These are phyloP conservation scores for Lasius fuliginosus DNA, from an alignment of 2,888 invertebrate species.

Conservation along the genomic window DNA sequence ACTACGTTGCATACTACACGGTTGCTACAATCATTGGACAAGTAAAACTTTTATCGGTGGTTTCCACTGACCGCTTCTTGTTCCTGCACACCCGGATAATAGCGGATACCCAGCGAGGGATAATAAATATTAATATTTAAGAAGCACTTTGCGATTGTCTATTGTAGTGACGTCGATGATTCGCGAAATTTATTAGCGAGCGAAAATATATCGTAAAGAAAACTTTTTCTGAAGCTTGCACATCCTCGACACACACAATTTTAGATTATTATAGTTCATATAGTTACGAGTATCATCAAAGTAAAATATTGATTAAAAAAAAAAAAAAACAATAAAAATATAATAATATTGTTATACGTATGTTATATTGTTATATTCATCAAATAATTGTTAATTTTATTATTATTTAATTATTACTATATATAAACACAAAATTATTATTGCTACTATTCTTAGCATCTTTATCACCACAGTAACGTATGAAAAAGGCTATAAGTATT, in stretches of 20 bases:
- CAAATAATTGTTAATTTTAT: neutral
- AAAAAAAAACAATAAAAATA: too few relatives aligned
- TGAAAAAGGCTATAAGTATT: neutral
- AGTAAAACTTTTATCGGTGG: conserved; percentile 48
- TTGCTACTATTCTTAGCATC: neutral
- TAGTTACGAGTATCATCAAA: neutral
- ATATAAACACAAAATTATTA: neutral
- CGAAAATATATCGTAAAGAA: neutral
- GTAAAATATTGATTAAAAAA: neutral
- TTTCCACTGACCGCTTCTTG: neutral
- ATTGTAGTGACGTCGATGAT: neutral
- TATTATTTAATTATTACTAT: neutral
- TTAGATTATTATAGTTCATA: neutral
- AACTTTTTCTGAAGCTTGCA: neutral
- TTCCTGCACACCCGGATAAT: neutral
- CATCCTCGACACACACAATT: neutral
- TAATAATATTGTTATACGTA: neutral
- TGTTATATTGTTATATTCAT: neutral
- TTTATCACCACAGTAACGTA: neutral
- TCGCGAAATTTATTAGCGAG: neutral
- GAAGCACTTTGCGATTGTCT: neutral
- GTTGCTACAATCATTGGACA: conserved; percentile 53
- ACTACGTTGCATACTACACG: conserved; percentile 38
- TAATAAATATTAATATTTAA: conserved; percentile 43
- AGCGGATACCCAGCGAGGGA: conserved; percentile 1